These are phyloP conservation scores for Merops nubicus DNA, from an alignment of 2,113 vertebrate species.

Conservation along the genomic window DNA sequence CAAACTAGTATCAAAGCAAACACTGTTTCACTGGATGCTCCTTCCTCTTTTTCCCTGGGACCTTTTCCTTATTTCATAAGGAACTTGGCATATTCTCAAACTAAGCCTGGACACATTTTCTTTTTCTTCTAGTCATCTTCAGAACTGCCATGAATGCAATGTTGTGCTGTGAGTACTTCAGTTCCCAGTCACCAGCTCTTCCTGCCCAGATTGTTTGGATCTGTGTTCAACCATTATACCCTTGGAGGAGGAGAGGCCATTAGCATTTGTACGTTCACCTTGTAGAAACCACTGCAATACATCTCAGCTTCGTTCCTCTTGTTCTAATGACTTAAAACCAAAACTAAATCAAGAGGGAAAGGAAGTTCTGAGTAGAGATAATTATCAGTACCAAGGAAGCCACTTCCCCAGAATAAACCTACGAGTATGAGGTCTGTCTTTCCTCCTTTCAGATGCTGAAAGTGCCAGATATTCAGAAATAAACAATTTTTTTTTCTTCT, in stretches of 20 bases:
- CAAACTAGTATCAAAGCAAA: neutral
- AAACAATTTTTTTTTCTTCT: neutral
- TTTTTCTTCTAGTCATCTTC: neutral
- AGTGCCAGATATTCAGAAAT: neutral
- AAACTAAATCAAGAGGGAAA: neutral
- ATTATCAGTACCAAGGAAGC: neutral
- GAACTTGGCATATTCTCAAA: neutral
- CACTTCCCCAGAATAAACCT: neutral
- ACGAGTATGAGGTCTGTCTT: neutral
- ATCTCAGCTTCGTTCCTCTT: neutral
- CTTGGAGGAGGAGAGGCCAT: neutral
- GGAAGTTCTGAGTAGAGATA: neutral
- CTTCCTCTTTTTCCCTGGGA: neutral
- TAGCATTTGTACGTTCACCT: neutral
- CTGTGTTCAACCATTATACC: neutral
- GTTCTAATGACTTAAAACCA: neutral
- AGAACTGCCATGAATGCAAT: neutral
- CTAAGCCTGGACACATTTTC: neutral
- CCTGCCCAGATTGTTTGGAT: neutral
- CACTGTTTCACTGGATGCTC: neutral
- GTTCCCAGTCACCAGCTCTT: neutral
- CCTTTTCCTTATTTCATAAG: neutral
- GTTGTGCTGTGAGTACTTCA: neutral
- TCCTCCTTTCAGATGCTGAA: neutral
- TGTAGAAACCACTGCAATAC: neutral